phyloP scores from a whole-genome alignment of 2,888 invertebrate species.

The Helobdella robusta region DNA sequence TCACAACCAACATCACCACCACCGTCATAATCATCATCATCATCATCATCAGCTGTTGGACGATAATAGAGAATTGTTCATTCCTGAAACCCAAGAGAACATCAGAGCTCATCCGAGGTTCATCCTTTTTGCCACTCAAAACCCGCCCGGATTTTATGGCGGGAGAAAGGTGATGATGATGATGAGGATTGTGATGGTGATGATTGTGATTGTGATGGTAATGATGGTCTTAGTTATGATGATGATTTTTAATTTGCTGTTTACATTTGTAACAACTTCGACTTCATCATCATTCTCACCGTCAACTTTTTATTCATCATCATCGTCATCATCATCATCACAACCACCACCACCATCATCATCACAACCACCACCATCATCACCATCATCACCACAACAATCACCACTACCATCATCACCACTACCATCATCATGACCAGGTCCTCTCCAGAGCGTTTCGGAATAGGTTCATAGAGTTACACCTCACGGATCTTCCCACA shows the following conservation, averaged over 20 bases:
- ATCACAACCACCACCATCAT: no score
- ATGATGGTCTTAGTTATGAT: no score
- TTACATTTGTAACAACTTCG: no score
- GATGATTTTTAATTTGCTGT: no score
- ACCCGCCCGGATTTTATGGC: constrained; percentile 89
- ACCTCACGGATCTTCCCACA: constrained; percentile 84
- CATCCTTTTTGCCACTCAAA: constrained; percentile 96
- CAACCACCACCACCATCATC: no score
- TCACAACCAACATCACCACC: no score
- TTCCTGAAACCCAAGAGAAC: constrained; percentile 86
- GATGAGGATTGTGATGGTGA: neutral
- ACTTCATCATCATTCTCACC: no score
- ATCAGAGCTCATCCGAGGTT: constrained; percentile 87
- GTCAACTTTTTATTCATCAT: no score
- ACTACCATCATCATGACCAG: constrained; percentile 48
- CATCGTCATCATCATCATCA: no score
- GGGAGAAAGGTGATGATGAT: constrained; percentile 70
- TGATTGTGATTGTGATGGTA: neutral
- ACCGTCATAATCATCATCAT: neutral
- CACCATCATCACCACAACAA: no score
- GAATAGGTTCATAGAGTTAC: constrained; percentile 91
- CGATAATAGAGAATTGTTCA: constrained; percentile 93
- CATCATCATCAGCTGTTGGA: constrained; percentile 64
- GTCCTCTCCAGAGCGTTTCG: constrained; percentile 91
- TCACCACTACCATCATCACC: no score